Evolutionary conservation across 2,888 invertebrate species (phyloP).

Genomic region (Stegana nigrithorax): DNA sequence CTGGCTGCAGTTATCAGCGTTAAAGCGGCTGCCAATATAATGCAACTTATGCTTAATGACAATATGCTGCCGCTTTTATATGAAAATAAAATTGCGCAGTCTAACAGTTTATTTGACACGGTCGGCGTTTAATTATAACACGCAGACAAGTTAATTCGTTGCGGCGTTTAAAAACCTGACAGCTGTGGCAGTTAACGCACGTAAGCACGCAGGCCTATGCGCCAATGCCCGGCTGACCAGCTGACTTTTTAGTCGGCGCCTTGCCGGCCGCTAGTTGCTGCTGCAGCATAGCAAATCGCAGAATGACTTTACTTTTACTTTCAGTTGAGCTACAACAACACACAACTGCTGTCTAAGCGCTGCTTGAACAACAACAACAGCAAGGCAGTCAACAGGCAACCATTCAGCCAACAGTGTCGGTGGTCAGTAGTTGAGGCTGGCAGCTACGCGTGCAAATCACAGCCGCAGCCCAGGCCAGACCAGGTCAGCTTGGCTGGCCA

Average conservation of each 20-base stretch:
- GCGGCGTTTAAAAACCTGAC: slow-evolving; percentile 8
- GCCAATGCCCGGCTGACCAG: slow-evolving; percentile 36
- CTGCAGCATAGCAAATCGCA: slow-evolving; percentile 52
- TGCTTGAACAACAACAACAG: too few species aligned
- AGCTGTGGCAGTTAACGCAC: not conserved
- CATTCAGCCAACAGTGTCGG: slow-evolving; percentile 19
- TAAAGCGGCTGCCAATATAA: too few species aligned
- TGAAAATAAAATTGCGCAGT: slow-evolving; percentile 35
- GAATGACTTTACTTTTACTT: slow-evolving; percentile 55
- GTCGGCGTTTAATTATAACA: slow-evolving; percentile 40
- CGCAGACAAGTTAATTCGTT: not conserved
- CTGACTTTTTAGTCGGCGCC: slow-evolving; percentile 28
- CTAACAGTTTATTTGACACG: slow-evolving; percentile 51
- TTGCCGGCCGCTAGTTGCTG: too few species aligned
- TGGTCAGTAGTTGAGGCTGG: slow-evolving; percentile 21
- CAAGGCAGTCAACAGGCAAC: too few species aligned
- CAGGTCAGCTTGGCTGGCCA: slow-evolving; percentile 35
- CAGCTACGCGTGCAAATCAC: not conserved
- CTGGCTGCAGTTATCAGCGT: too few species aligned
- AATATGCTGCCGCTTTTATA: too few species aligned
- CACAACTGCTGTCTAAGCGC: too few species aligned
- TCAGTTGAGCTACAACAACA: slow-evolving; percentile 20
- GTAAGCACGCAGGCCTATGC: not conserved
- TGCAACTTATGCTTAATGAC: too few species aligned
- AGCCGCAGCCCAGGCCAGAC: too few species aligned